Evolutionary conservation across 2,888 invertebrate species (phyloP), one percentile per base, ranked within the genome.

Genomic region (Loripinus fragilis): DNA sequence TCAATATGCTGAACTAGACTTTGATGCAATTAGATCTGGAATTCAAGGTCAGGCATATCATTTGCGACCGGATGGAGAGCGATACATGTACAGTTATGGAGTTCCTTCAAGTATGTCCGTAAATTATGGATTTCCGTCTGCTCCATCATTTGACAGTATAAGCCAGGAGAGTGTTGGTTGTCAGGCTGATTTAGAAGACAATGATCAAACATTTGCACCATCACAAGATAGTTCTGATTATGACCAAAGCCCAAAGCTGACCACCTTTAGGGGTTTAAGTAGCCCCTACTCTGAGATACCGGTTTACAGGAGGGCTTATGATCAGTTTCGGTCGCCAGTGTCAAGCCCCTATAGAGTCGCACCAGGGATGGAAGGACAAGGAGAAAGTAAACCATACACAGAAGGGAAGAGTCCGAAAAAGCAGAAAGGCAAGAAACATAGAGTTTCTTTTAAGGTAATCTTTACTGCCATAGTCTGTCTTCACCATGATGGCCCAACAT

Each of bases 361-460:
- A 2, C 33, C 60, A 3, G 33, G 33, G 2, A 15, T 28, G 25
- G 52, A 52, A n/a, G 10, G 5, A 2, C 30, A 33, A 17, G 60
- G 33, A 33, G 33, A 30, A 5, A n/a, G 23, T 28, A 28, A 52
- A 52, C 33, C 15, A 17, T 20, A 7, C 60, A 30, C 30, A 33
- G 60, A 33, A 60, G 72, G 66, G 7, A 65, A 71, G 12, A 80
- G 80, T 71, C 78, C 80, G 0, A 66, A 77, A 42, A 80, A 71
- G 35, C 73, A 64, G 15, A 83, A 83, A 71, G 73, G 48, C n/a
- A 83, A 80, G 71, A 83, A 83, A 52, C 69, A 80, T 75, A 73
- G 83, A 64, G 83, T 83, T 20, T 78, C 83, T 0, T 83, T 83
- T 67, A 72, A 83, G 80, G 83, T 80, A 60, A 42, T 12, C n/a